These are phyloP conservation scores for Eubasilissa regina DNA, from an alignment of 1,140 invertebrate genomes.

Conservation along the genomic window DNA sequence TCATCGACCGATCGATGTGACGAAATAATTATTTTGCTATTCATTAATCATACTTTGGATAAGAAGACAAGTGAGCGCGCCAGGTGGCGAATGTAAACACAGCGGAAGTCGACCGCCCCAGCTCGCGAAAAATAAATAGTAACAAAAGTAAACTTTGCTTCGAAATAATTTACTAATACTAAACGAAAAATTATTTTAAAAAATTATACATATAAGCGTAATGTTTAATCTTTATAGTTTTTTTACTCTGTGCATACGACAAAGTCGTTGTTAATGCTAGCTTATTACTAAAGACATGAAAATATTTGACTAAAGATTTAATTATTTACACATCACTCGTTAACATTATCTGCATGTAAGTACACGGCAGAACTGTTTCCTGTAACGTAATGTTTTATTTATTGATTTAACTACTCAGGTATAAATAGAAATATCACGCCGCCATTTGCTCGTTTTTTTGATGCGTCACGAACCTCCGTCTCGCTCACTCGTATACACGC, in stretches of 20 bases:
- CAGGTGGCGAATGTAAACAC: too few relatives aligned
- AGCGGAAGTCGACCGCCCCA: conserved; percentile 40
- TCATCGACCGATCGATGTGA: conserved; percentile 15
- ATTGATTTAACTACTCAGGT: conserved; percentile 55
- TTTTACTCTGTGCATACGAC: conserved; percentile 51
- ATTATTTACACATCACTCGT: conserved; percentile 50
- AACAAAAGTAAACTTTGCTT: conserved; percentile 44
- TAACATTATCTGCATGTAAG: conserved; percentile 31
- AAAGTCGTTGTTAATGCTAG: conserved; percentile 44
- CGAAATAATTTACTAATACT: conserved; percentile 53
- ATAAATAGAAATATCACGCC: conserved; percentile 53
- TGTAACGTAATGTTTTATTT: conserved; percentile 52
- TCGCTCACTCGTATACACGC: conserved; percentile 50
- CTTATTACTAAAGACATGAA: conserved; percentile 44
- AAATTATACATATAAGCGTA: conserved; percentile 54
- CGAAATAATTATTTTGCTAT: conserved; percentile 26
- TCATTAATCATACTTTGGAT: conserved; percentile 43
- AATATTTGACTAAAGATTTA: conserved; percentile 56
- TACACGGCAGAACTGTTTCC: conserved; percentile 46
- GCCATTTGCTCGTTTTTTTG: conserved; percentile 51
- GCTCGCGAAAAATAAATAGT: conserved; percentile 37
- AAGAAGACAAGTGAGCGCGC: conserved; percentile 31
- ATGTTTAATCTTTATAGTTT: conserved; percentile 48
- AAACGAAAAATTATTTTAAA: conserved; percentile 47
- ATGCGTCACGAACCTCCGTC: conserved; percentile 47